These are phyloP conservation scores for Pristionchus exspectatus DNA, from an alignment of 2,888 invertebrate species.

Conservation along the genomic window DNA sequence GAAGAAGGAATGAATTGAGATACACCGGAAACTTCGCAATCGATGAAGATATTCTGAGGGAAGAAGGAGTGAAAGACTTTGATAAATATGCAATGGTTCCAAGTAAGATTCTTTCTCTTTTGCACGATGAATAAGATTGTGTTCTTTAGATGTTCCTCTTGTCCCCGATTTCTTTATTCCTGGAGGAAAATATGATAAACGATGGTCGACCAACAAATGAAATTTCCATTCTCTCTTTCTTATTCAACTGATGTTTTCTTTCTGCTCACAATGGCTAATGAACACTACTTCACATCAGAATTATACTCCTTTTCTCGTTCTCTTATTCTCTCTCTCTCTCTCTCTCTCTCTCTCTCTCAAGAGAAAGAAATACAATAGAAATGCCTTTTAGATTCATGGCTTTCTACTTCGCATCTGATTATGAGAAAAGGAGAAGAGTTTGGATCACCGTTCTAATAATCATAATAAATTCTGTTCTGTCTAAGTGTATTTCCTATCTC, in stretches of 20 bases:
- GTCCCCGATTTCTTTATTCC: constrained; percentile 91
- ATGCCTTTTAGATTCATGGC: neutral
- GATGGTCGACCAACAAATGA: constrained; percentile 52
- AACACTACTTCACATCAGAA: neutral
- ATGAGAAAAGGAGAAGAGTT: neutral
- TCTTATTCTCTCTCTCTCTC: neutral
- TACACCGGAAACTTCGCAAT: constrained; percentile 90
- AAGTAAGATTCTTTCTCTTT: constrained; percentile 80
- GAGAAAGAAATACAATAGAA: no score
- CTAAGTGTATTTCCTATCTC: neutral
- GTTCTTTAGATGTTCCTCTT: constrained; percentile 83
- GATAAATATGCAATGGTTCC: constrained; percentile 90
- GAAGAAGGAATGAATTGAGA: neutral
- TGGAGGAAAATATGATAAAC: constrained; percentile 63
- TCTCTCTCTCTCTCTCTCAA: neutral
- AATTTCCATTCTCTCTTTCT: neutral
- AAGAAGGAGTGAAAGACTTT: constrained; percentile 89
- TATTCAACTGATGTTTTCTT: no score
- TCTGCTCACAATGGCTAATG: neutral
- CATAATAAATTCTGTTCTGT: neutral
- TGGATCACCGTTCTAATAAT: neutral
- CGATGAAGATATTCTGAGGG: constrained; percentile 90
- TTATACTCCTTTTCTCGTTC: neutral
- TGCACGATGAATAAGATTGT: neutral
- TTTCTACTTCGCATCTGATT: neutral